phyloP scores from a whole-genome alignment of 2,797 vertebrate genomes.

The Aotus griseimembra region DNA sequence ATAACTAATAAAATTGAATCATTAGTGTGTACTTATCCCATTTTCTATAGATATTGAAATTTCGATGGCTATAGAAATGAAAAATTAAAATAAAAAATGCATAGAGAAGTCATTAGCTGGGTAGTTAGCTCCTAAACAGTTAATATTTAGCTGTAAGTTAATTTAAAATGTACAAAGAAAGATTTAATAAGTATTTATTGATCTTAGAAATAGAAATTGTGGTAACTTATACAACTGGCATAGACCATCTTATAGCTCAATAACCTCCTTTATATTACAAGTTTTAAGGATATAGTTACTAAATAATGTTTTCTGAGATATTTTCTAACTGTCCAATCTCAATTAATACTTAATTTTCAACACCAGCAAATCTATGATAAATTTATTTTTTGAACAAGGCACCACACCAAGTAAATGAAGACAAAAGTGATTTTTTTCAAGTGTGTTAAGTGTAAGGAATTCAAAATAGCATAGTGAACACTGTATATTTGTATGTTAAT shows the following conservation, averaged over 20 bases:
- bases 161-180: background rate
- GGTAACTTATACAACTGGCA: background rate
- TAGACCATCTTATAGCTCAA: background rate
- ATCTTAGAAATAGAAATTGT: background rate
- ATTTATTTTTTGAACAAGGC: slow-evolving; percentile 61
- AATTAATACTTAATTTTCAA: slow-evolving; percentile 80
- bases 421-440: slow-evolving; percentile 78
- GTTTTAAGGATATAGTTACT: background rate
- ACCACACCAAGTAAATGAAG: slow-evolving; percentile 62
- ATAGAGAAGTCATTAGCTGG: background rate
- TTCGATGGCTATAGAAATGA: background rate
- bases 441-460: slow-evolving; percentile 60
- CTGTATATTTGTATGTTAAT: slow-evolving; percentile 83
- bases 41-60: background rate
- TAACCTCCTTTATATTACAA: background rate
- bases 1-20: background rate
- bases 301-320: slow-evolving; percentile 43
- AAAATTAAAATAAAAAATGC: background rate
- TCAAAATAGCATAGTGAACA: slow-evolving; percentile 72
- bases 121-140: background rate
- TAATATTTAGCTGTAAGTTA: background rate
- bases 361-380: slow-evolving; percentile 49
- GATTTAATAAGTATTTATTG: background rate
- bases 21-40: background rate
- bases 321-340: slow-evolving; percentile 64